A percentile compares a stretch with the other conserved stretches of the same genome.
These are phyloP conservation scores for Subanguina moxae DNA, from an alignment of 1,140 invertebrate genomes.

Conservation along the genomic window DNA sequence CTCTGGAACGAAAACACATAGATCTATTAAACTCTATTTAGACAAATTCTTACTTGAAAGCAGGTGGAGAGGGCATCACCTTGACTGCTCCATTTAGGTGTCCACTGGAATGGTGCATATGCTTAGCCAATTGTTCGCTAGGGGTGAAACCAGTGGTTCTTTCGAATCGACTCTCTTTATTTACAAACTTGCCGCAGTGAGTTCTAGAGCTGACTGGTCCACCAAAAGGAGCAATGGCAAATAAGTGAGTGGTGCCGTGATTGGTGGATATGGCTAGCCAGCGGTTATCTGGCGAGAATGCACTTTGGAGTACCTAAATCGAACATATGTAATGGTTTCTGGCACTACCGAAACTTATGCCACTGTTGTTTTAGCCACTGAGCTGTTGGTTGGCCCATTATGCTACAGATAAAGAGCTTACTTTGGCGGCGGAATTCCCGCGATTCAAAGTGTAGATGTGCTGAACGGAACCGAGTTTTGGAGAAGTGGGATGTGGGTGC, in stretches of 20 bases:
- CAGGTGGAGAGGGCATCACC: neutral
- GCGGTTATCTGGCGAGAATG: slow-evolving; percentile 78
- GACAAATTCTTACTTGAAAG: slow-evolving; percentile 20
- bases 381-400: too few species aligned
- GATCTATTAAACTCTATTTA: neutral
- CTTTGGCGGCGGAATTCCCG: slow-evolving; percentile 67
- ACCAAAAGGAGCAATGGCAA: slow-evolving; percentile 93
- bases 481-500: slow-evolving; percentile 82
- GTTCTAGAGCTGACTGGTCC: slow-evolving; percentile 81
- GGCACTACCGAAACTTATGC: too few species aligned
- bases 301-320: slow-evolving; percentile 60
- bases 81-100: neutral
- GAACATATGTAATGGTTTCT: too few species aligned
- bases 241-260: slow-evolving; percentile 91
- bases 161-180: slow-evolving; percentile 85
- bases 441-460: slow-evolving; percentile 91
- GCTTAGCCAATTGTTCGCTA: neutral
- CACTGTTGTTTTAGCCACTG: too few species aligned
- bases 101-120: slow-evolving; percentile 9
- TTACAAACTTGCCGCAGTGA: slow-evolving; percentile 88
- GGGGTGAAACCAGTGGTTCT: slow-evolving; percentile 74
- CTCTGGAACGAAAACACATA: slow-evolving; percentile 32
- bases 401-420: slow-evolving; percentile 44
- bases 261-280: slow-evolving; percentile 91
- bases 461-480: slow-evolving; percentile 82